Evolutionary conservation across 2,888 invertebrate genomes (phyloP).

Genomic region (Yponomeuta malinellus): DNA sequence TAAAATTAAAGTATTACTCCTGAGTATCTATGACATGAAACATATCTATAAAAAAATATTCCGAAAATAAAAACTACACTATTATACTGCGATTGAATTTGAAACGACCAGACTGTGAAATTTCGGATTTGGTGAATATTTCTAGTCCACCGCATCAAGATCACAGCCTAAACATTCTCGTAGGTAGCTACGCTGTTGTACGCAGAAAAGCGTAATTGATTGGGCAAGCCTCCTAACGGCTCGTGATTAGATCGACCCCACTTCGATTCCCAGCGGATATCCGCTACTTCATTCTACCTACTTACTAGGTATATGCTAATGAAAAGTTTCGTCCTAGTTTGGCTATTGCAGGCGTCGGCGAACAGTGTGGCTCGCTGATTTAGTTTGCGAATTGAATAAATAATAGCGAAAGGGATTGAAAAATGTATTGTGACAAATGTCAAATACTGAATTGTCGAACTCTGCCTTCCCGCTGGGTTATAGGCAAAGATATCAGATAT

Average conservation of each 20-base stretch:
- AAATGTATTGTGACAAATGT: no score
- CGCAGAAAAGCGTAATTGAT: background rate
- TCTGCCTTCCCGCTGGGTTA: no score
- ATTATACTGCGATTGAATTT: no score
- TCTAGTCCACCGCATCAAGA: background rate
- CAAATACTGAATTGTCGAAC: no score
- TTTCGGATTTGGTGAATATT: background rate
- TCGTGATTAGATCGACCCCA: background rate
- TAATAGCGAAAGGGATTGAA: no score
- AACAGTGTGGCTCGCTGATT: background rate
- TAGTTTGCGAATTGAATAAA: no score
- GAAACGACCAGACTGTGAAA: no score
- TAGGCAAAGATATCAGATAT: no score
- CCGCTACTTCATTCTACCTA: background rate
- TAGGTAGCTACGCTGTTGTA: background rate
- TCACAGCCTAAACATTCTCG: background rate
- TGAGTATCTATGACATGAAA: no score
- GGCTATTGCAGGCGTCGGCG: background rate
- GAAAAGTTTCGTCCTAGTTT: background rate
- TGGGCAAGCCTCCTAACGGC: conserved; percentile 7
- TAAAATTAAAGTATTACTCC: no score
- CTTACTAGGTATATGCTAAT: background rate
- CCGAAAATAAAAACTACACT: no score
- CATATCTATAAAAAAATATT: no score
- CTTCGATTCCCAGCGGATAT: background rate